A percentile compares a stretch with the other conserved stretches of the same genome.
Evolutionary conservation across 2,113 vertebrate genomes (phyloP).

Genomic region (Passer domesticus): DNA sequence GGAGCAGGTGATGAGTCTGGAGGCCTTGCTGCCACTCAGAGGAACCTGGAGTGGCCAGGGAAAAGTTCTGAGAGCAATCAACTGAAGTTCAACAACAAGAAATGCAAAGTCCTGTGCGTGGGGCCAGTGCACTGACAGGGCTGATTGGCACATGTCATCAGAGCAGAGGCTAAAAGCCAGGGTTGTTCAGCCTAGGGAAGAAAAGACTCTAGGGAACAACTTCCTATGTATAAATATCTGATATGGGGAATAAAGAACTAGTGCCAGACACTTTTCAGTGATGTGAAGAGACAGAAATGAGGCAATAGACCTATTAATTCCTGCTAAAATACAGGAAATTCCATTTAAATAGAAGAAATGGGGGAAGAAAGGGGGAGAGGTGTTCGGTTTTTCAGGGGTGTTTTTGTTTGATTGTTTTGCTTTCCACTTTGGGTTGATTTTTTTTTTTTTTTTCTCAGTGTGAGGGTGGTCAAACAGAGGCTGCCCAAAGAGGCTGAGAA

Average conservation of each 20-base stretch:
- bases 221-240: background rate
- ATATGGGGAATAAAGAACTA: background rate
- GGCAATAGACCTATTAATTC: background rate
- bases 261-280: background rate
- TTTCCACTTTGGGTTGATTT: background rate
- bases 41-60: background rate
- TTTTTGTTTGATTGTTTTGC: background rate
- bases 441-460: background rate
- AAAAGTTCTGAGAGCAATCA: background rate
- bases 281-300: background rate
- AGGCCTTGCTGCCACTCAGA: background rate
- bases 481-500: background rate
- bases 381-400: background rate
- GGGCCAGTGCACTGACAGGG: background rate
- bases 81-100: fast-evolving
- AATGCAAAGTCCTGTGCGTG: background rate
- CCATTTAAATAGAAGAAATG: background rate
- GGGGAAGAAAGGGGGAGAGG: fast-evolving
- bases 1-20: background rate
- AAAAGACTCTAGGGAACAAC: background rate
- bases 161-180: background rate
- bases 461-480: background rate
- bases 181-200: background rate
- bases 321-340: background rate
- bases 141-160: background rate